phyloP scores from a whole-genome alignment of 2,888 invertebrate species.

The Drosophila prostipennis region DNA sequence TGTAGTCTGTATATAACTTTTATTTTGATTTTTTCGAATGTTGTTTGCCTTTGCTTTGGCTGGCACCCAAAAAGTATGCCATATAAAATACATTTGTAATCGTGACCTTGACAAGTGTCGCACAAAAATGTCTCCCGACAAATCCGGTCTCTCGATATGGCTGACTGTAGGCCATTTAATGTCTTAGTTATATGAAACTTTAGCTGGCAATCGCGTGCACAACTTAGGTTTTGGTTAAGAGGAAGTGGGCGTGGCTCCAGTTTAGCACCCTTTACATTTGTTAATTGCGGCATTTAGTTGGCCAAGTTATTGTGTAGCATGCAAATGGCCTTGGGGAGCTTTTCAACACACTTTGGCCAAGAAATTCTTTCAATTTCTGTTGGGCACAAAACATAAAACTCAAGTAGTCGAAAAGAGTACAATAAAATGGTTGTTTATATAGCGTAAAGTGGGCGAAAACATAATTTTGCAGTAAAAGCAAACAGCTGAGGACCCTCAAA shows the following conservation, averaged over 20 bases:
- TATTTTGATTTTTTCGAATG: background rate
- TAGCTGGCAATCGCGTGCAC: constrained; percentile 50
- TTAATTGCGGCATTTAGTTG: constrained; percentile 50
- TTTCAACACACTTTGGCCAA: background rate
- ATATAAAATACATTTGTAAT: constrained; percentile 32
- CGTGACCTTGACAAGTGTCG: constrained; percentile 43
- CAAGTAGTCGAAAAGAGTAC: constrained; percentile 39
- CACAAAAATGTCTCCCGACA: background rate
- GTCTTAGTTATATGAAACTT: constrained; percentile 37
- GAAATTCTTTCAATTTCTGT: constrained; percentile 5
- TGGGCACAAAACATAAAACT: constrained; percentile 10
- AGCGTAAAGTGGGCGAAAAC: constrained; percentile 41
- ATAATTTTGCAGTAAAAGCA: constrained; percentile 24
- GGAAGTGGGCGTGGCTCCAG: constrained; percentile 43
- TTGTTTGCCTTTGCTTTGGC: constrained; percentile 41
- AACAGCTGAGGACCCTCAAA: background rate
- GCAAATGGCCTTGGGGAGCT: constrained; percentile 6
- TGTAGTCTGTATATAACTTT: background rate
- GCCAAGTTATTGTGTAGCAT: constrained; percentile 43
- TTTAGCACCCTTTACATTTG: constrained; percentile 42
- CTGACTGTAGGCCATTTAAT: constrained; percentile 23
- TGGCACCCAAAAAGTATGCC: constrained; percentile 32
- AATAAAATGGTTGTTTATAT: constrained; percentile 47
- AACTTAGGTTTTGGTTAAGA: constrained; percentile 39
- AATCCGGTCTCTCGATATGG: background rate